Conservation (phyloP, 2,797 vertebrate genomes). For the Bradypodion pumilum region DNA sequence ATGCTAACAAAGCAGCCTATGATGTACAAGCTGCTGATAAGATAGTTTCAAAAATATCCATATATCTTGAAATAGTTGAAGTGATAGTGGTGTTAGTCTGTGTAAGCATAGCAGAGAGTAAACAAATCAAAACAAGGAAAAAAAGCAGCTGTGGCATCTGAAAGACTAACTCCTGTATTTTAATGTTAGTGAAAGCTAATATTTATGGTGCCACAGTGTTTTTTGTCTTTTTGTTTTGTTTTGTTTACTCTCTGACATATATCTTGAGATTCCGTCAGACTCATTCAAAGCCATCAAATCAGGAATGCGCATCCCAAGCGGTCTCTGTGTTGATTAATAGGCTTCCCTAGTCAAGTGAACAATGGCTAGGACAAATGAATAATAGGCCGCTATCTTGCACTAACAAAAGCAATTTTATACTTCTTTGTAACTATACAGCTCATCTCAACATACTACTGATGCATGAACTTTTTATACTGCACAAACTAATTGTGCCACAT, state of each 20-base stretch:
- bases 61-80: no score
- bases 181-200: no score
- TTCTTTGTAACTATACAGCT: neutral
- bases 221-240: no score
- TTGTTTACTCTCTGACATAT: no score
- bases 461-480: neutral
- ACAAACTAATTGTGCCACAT: neutral
- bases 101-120: no score
- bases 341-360: neutral
- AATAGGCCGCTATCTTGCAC: no score
- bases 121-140: no score
- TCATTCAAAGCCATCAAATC: neutral
- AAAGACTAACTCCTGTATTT: no score
- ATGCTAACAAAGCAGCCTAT: neutral
- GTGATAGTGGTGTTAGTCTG: no score
- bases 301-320: constrained; percentile 6
- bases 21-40: neutral
- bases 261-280: constrained; percentile 43
- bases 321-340: neutral
- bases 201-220: no score
- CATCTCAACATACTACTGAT: neutral
- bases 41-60: neutral
- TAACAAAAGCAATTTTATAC: neutral
- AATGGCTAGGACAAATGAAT: neutral
- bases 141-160: no score